A percentile compares a stretch with the other conserved stretches of the same genome.
phyloP scores from a whole-genome alignment of 2,888 invertebrate species.

The Choristoneura rosaceana region DNA sequence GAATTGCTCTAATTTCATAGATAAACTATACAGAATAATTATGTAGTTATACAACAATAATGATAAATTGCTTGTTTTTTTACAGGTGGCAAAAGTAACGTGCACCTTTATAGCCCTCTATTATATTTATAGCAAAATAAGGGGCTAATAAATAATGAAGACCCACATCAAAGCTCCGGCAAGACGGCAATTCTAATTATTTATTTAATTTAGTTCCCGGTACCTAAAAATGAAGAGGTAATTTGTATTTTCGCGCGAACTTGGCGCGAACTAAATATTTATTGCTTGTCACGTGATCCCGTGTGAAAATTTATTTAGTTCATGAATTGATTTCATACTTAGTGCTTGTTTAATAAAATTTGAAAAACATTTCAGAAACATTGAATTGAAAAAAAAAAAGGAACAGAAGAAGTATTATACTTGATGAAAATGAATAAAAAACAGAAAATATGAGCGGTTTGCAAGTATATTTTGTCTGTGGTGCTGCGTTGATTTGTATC shows the following conservation, averaged over 20 bases:
- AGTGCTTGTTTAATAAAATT: neutral
- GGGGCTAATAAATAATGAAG: neutral
- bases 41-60: too few species aligned
- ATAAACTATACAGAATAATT: too few species aligned
- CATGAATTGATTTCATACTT: neutral
- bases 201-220: neutral
- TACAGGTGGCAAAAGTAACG: conserved; percentile 27
- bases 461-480: conserved; percentile 4
- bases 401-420: neutral
- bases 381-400: neutral
- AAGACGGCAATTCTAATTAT: neutral
- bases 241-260: too few species aligned
- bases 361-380: neutral
- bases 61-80: conserved; percentile 2
- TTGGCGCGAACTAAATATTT: too few species aligned
- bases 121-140: neutral
- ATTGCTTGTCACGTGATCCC: too few species aligned
- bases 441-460: neutral
- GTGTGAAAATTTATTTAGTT: too few species aligned
- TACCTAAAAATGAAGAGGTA: too few species aligned
- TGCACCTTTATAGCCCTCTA: neutral
- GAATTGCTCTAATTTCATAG: too few species aligned
- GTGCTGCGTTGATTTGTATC: neutral
- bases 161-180: neutral
- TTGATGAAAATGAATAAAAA: neutral